These are phyloP conservation scores for Diglossa cyanea DNA, from an alignment of 2,797 vertebrate species.

Conservation along the genomic window DNA sequence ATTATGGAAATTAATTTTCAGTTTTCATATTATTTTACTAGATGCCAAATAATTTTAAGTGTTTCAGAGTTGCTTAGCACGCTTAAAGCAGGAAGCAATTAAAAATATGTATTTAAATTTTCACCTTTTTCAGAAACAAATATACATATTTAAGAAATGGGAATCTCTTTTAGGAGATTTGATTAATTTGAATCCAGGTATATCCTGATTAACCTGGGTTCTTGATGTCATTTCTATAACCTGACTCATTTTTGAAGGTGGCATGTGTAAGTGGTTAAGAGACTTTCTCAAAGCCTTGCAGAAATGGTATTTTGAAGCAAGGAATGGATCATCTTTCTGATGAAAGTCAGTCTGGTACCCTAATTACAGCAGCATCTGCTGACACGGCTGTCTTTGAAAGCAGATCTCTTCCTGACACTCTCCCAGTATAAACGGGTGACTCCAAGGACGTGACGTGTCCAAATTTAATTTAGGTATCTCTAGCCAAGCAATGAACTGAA, in stretches of 20 bases:
- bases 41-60: not conserved
- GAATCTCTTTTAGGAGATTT: not conserved
- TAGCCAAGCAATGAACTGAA: conserved; percentile 6
- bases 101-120: not conserved
- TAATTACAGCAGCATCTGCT: not conserved
- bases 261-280: not conserved
- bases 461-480: conserved; percentile 7
- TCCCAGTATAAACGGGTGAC: not conserved
- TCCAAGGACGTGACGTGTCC: not conserved
- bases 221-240: not conserved
- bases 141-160: not conserved
- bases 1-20: not conserved
- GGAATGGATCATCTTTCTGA: not conserved
- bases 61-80: not conserved
- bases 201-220: not conserved
- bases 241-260: not conserved
- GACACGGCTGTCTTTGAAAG: not conserved
- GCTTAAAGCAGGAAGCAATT: not conserved
- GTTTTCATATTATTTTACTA: not conserved
- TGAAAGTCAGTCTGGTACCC: not conserved
- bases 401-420: not conserved
- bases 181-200: not conserved
- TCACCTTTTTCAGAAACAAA: not conserved
- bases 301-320: not conserved
- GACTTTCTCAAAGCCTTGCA: not conserved